Evolutionary conservation across 1,140 invertebrate genomes (phyloP), one percentile per base, ranked within the genome.

Genomic region (Plutomurus gul): DNA sequence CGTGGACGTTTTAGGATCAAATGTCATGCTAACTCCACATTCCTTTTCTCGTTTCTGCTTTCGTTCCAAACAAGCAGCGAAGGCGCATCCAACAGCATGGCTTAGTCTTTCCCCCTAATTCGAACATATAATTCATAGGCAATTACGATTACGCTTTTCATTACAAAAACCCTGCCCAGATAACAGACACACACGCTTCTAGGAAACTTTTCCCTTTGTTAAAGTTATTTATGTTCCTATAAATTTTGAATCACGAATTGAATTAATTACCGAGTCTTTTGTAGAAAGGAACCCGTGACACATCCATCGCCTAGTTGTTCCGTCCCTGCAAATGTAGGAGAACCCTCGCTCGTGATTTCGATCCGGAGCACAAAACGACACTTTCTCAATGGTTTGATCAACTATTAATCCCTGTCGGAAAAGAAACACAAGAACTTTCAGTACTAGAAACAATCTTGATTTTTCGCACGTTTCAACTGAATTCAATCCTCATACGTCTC

Each of bases 351-450:
- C 97, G 85, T 99, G 95, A 87, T 99, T 98, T 77, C 97, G 90
- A 88, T 99, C 98, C 0, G 98, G 98, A 8, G 98, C 97, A 88
- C 98, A 99, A 87, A 99, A 99, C 3, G 97, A 99, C 0, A 99
- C 98, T 87, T 99, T 99, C 86, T 99, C 98, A 80, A 99, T 99
- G 4, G 98, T 99, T 88, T 99, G 98, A 89, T 99, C 98, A 16
- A 99, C 96, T 81, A 99, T 96, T 60, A 99, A 89, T 30, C 97
- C 97, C 88, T 91, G 84, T 16, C n/a, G 7, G 22, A 27, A 13
- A 1, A 85, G 79, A 70, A 20, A 73, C 10, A 77, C 40, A 37
- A 70, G 27, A 76, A 27, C 8, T 13, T 6, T 71, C 40, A 56
- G 20, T n/a, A 22, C 8, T 46, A 25, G n/a, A 22, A 43, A 73